Evolutionary conservation across 1,140 invertebrate genomes (phyloP).

Genomic region (Ceratina calcarata): DNA sequence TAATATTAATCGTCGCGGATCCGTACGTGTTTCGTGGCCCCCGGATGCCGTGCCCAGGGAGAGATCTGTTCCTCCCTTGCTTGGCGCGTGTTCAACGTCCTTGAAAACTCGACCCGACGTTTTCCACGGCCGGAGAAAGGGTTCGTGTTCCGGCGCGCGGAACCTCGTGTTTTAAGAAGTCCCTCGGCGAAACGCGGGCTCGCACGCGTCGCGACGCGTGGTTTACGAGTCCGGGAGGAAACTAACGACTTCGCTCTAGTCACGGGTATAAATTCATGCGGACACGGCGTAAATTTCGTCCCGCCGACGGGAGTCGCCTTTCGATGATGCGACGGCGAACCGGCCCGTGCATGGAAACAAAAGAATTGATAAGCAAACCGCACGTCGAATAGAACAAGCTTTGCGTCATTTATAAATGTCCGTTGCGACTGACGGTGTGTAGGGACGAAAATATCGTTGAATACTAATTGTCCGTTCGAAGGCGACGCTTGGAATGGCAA

Average conservation of each 20-base stretch:
- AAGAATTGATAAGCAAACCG: too few species aligned
- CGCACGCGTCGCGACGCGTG: neutral
- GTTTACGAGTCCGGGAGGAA: slow-evolving; percentile 17
- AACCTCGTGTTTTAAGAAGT: slow-evolving; percentile 50
- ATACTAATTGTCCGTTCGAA: too few species aligned
- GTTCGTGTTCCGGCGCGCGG: slow-evolving; percentile 25
- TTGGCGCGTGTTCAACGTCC: slow-evolving; percentile 53
- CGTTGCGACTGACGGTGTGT: too few species aligned
- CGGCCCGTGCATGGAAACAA: too few species aligned
- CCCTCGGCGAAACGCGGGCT: slow-evolving; percentile 1
- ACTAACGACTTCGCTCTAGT: slow-evolving; percentile 4
- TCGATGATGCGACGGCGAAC: neutral
- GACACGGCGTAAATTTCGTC: neutral
- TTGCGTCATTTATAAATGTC: too few species aligned
- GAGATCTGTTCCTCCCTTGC: slow-evolving; percentile 57
- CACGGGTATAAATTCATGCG: slow-evolving; percentile 15
- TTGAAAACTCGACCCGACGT: slow-evolving; percentile 58
- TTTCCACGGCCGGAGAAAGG: slow-evolving; percentile 32
- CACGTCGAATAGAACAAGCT: too few species aligned
- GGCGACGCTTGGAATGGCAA: too few species aligned
- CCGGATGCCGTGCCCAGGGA: slow-evolving; percentile 48
- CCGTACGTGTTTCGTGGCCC: slow-evolving; percentile 50
- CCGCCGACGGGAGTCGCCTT: neutral
- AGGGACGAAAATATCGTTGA: too few species aligned
- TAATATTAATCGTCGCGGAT: slow-evolving; percentile 64